Evolutionary conservation across 2,113 vertebrate genomes (phyloP), one percentile per base, ranked within the genome.

Genomic region (Lophochroa leadbeateri): DNA sequence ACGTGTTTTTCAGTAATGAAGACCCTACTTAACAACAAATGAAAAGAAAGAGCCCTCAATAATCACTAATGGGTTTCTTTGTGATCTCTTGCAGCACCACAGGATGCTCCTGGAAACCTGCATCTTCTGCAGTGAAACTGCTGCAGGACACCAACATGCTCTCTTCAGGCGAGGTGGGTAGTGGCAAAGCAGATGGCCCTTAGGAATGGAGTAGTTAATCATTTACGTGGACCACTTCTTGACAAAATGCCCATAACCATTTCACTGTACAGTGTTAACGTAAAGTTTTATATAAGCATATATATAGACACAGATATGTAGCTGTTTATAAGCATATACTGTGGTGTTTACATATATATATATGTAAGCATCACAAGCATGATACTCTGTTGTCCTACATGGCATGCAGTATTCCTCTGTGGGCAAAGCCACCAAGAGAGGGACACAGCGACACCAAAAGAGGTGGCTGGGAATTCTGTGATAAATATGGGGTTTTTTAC

Each of bases 1-100:
- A 74, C 15, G 29, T 0, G 3, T 50, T 87, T 67, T 63, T 21
- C 61, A 23, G 41, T 55, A 47, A 92, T 37, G 27, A 75, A 58
- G 57, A 24, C 46, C n/a, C 46, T 27, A 3, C 5, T 33, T 47
- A 9, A 52, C 17, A 49, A 33, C 0, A 0, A 33, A 7, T 1
- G 13, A 3, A 21, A 19, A 70, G 37, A 6, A 1, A 12, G 25
- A 76, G 41, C 3, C 5, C 29, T 67, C n/a, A 11, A 10, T 29
- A 29, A 88, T n/a, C 49, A 8, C 1, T 11, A 3, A 17, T 4
- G 17, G 46, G 2, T 15, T 70, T 47, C 46, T 82, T 11, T 12
- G 18, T 3, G 11, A 28, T 53, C 25, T 1, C 4, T 16, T 55
- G 69, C 41, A 47, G 46, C 41, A 29, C 7, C 31, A 20, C 11